Evolutionary conservation across 2,113 vertebrate species (phyloP), one percentile per base, ranked within the genome.

Genomic region (Pelusios castaneus): DNA sequence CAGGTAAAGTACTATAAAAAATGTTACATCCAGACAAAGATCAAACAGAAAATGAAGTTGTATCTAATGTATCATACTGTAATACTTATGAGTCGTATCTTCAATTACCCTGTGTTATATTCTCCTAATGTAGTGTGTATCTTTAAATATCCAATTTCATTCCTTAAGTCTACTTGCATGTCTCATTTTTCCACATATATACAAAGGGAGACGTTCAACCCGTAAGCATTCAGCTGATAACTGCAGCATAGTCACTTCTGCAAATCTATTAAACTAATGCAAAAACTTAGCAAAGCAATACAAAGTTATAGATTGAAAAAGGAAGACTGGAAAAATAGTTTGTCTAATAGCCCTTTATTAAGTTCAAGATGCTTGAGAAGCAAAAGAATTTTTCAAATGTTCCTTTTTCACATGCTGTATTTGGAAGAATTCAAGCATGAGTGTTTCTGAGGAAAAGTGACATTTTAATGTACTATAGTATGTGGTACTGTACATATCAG

Each of bases 351-450:
- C 52, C 38, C 34, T 60, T 89, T 87, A 49, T 47, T 73, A 38
- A 55, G n/a, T 81, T 6, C 55, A 85, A 89, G 19, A 38, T 41
- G 79, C 25, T 4, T 16, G 76, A 43, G 31, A 85, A 93, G 88
- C 51, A 41, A 67, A 89, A 81, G 17, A 51, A 87, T 82, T 95
- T 95, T 88, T 87, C 70, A 56, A 43, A 88, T 38, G n/a, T 70
- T 38, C 2, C 63, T n/a, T n/a, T 38, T 22, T 70, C 63, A 38
- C 34, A 70, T 5, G 19, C 9, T n/a, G 63, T 38, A 19, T 34
- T 10, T 70, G 63, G 19, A 70, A 70, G 63, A 12, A 92, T 87
- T 70, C 10, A 60, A 60, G 10, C 1, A 11, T 87, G 60, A 34
- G 14, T 8, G 49, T 86, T 92, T 84, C 49, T 24, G 25, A 83